Evolutionary conservation across 1,140 invertebrate genomes (phyloP), one percentile per base, ranked within the genome.

Genomic region (Caenorhabditis inopinata): DNA sequence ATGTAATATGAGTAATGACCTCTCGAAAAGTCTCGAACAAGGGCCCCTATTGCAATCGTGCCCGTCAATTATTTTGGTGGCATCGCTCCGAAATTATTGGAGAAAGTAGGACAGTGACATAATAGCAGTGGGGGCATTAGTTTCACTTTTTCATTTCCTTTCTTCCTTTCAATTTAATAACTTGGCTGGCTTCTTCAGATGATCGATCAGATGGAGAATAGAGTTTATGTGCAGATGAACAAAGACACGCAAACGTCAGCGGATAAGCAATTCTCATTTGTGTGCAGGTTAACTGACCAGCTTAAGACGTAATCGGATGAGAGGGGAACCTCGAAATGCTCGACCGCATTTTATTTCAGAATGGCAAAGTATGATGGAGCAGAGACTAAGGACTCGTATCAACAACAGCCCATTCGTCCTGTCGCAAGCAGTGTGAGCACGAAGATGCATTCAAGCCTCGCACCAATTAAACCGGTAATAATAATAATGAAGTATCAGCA

Each of bases 141-240:
- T 49, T 75, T 49, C 74, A 48, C 74, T 49, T 75, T 75, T 49
- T 49, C 35, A 74, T 1, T 18, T 27, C 29, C 29, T 23, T 27
- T 47, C 18, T 23, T 27, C 25, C 38, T 32, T 74, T 1, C 11
- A 21, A 3, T 27, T 74, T 23, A 42, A 58, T 23, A 23, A 68
- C 21, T 68, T 68, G 32, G 29, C 89, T 25, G 29, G n/a, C 51
- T n/a, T 32, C 32, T 84, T 82, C 83, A 84, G 83, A 47, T 83
- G 21, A 74, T 84, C 18, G 82, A 84, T 53, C 74, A 80, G 38
- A 83, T 84, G 81, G 83, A 84, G 62, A 84, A 84, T 47, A 32
- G 80, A 62, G 79, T 84, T 14, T 84, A 84, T 74, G 83, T 84
- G 58, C 83, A 84, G 82, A 84, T 84, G 82, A 83, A 84, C 74